Evolutionary conservation across 2,888 invertebrate genomes (phyloP), one percentile per base, ranked within the genome.

Genomic region (Lordiphosa fenestrarum): DNA sequence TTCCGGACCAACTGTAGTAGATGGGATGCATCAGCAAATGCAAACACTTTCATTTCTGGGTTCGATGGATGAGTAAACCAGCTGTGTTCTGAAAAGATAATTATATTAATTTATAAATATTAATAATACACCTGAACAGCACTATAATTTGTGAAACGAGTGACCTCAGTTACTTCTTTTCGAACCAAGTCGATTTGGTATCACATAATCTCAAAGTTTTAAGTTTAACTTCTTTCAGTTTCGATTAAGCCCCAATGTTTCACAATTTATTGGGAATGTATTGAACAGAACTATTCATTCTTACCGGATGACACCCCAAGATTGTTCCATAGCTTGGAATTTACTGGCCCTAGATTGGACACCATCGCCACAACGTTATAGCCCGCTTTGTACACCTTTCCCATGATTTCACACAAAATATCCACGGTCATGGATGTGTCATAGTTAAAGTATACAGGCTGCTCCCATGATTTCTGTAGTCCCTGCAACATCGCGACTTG

Each of bases 1-100:
- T 71, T 67, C 10, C 71, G 39, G 4, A 77, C 35, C 4, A 66
- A 37, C 33, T 70, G 70, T 0, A 77, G 13, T 3, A 40, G n/a
- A 19, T 40, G 19, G 19, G 40, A 9, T 5, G 21, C 21, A 40
- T 40, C 21, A n/a, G 21, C 40, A 40, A 40, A 40, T 3, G 21
- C n/a, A 15, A 40, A 40, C 10, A 40, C 40, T 10, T n/a, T 19
- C 6, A 40, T 10, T 6, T 40, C n/a, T 3, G 40, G 7, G 4
- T 40, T 6, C 1, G 21, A 19, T 40, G 40, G 21, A 6, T 40
- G n/a, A n/a, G 40, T 10, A 7, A 40, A 21, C 40, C 40, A 40
- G n/a, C 19, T 21, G n/a, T 40, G 13, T n/a, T 40, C 21, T 40
- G 15, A 19, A 40, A 40, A 3, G 1, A 5, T 3, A 25, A 25